Conservation (phyloP, 2,888 invertebrate genomes). For the Cantharis lateralis region DNA sequence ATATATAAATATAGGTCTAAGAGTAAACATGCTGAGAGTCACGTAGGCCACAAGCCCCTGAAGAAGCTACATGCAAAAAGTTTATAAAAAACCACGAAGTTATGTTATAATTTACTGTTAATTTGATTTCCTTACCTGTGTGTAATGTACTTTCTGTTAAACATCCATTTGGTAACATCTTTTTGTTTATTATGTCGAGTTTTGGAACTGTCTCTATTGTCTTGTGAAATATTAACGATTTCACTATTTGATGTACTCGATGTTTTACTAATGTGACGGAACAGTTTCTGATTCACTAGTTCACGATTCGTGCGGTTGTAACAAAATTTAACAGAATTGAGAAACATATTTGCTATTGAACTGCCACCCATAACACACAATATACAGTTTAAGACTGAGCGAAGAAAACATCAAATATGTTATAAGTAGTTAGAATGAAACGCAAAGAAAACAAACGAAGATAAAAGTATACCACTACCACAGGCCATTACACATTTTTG, state of each 20-base stretch:
- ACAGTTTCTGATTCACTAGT: constrained; percentile 22
- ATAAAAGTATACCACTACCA: constrained; percentile 8
- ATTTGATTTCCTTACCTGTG: constrained; percentile 47
- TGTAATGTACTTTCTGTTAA: constrained; percentile 50
- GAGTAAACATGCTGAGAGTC: not conserved
- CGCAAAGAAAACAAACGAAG: constrained; percentile 47
- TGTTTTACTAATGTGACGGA: constrained; percentile 62
- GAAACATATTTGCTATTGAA: constrained; percentile 14
- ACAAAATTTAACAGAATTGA: constrained; percentile 19
- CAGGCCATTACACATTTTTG: not conserved
- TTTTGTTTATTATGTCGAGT: constrained; percentile 28
- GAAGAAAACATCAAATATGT: constrained; percentile 34
- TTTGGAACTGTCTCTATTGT: constrained; percentile 55
- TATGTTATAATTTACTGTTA: not conserved
- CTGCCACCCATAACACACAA: not conserved
- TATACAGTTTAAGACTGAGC: constrained; percentile 24
- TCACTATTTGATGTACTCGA: constrained; percentile 66
- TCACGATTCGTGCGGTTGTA: constrained; percentile 41
- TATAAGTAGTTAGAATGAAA: constrained; percentile 47
- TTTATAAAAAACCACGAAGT: not conserved
- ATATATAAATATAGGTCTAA: not conserved
- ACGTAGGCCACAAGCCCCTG: not conserved
- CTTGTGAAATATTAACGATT: constrained; percentile 51
- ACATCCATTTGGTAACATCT: constrained; percentile 44
- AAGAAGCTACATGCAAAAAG: not conserved